Percentiles rank a stretch among this genome's conserved stretches.
Evolutionary conservation across 1,140 invertebrate species (phyloP).

Genomic region (Pentalonia nigronervosa): DNA sequence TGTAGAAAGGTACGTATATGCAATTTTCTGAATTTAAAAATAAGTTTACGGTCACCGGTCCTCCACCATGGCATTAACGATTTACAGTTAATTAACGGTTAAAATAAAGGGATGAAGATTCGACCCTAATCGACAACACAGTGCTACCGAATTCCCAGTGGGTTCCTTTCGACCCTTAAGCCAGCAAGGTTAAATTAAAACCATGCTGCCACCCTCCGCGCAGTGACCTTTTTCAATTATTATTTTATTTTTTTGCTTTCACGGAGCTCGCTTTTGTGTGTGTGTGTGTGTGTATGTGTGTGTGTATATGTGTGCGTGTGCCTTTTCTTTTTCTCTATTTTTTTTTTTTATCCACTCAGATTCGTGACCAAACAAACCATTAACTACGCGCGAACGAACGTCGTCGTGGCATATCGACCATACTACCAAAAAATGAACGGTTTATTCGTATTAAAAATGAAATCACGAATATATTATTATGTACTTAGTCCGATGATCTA

Average conservation of each 20-base stretch:
- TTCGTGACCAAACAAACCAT: not conserved
- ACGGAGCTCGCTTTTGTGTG: not conserved
- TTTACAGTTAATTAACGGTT: conserved; percentile 44
- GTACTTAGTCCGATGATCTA: not conserved
- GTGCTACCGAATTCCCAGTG: not conserved
- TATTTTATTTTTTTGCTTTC: not conserved
- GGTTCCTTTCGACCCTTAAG: conserved; percentile 8
- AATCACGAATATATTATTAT: not conserved
- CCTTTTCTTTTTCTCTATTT: not conserved
- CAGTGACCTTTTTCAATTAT: conserved; percentile 28
- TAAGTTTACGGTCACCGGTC: not conserved
- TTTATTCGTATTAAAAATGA: not conserved
- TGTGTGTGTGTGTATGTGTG: not conserved
- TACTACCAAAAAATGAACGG: not conserved
- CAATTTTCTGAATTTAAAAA: not conserved
- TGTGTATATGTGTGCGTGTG: not conserved
- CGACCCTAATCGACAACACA: conserved; percentile 26
- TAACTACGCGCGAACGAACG: not conserved
- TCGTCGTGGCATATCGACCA: not conserved
- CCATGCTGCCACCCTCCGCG: not conserved
- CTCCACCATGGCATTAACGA: conserved; percentile 14
- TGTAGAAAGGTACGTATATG: not conserved
- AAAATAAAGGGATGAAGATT: not conserved
- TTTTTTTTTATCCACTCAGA: not conserved
- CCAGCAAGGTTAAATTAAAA: conserved; percentile 10